Base-by-base conservation (phyloP, 2,888 invertebrate species). In the Dilophus febrilis region DNA sequence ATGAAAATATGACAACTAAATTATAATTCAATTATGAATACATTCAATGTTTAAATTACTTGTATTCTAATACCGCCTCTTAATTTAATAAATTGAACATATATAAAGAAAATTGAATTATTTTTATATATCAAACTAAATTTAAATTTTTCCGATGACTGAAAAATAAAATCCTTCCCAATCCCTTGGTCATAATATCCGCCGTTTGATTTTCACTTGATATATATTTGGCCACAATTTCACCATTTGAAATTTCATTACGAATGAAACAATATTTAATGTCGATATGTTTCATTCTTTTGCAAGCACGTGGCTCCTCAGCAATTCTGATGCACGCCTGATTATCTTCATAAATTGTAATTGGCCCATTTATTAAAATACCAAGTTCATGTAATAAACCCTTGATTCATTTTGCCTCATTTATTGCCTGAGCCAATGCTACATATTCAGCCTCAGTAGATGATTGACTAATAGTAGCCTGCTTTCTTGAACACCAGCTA, bases 351-450 rank as follows among this genome's bases (percentile, higher is more conserved):
- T 28, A 28, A 28, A 28, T 11, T 8, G 11, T 11, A 10, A 11
- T 28, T 28, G 28, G 28, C 11, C 11, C 28, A 11, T 8, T 11
- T 8, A 8, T 10, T 28, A 10, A 8, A 8, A 28, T 10, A 10
- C 28, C 28, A 8, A 28, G 8, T 28, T 28, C 28, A 10, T 28
- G 8, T 11, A 28, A 28, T 28, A 28, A 28, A 28, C 28, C 11
- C 11, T 11, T 8, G 8, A 53, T 27, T 48, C 49, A 49, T 2
- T 44, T 18, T 13, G 42, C 45, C 44, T 52, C 50, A 36, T 48
- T 46, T 28, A 42, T 42, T 28, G 51, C 49, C 42, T 48, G 49
- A 11, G 47, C 41, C 13, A 49, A 32, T 28, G 48, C 45, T 14
- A 49, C 38, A 31, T 32, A 37, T 14, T 40, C 40, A 7, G 49